Percentiles rank a stretch among this genome's conserved stretches.
Evolutionary conservation across 2,113 vertebrate species (phyloP).

Genomic region (Megalops atlanticus): DNA sequence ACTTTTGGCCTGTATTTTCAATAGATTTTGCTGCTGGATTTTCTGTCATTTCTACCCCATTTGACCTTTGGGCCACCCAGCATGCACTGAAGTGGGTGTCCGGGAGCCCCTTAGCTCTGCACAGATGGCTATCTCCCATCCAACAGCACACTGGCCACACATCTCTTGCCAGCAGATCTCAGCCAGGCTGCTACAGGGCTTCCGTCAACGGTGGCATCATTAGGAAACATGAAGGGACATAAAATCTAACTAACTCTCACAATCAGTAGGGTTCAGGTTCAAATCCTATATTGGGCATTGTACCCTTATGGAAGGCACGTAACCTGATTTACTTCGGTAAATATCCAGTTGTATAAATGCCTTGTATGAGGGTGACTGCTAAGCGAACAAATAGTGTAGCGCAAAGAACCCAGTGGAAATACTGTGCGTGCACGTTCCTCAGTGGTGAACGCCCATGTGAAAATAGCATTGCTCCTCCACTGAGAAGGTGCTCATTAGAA

Average conservation of each 20-base stretch:
- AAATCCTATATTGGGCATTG: no score
- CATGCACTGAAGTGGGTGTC: background rate
- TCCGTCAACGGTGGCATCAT: background rate
- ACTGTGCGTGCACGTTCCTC: background rate
- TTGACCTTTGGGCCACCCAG: slow-evolving; percentile 10
- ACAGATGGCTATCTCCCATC: background rate
- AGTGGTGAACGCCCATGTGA: background rate
- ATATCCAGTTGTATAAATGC: no score
- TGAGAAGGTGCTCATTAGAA: background rate
- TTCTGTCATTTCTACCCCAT: background rate
- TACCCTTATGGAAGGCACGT: no score
- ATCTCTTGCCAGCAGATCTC: background rate
- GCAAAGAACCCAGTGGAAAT: background rate
- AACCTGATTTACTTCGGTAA: no score
- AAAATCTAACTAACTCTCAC: no score
- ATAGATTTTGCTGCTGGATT: background rate
- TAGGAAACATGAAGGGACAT: background rate
- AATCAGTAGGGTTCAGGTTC: background rate
- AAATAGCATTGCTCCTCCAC: background rate
- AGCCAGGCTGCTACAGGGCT: background rate
- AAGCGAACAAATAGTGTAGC: background rate
- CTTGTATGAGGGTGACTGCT: background rate
- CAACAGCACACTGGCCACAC: background rate
- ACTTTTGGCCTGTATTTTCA: background rate
- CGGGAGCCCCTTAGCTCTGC: background rate